A percentile compares a stretch with the other conserved stretches of the same genome.
Evolutionary conservation across 2,888 invertebrate genomes (phyloP).

Genomic region (Sinohyriopsis cumingii): DNA sequence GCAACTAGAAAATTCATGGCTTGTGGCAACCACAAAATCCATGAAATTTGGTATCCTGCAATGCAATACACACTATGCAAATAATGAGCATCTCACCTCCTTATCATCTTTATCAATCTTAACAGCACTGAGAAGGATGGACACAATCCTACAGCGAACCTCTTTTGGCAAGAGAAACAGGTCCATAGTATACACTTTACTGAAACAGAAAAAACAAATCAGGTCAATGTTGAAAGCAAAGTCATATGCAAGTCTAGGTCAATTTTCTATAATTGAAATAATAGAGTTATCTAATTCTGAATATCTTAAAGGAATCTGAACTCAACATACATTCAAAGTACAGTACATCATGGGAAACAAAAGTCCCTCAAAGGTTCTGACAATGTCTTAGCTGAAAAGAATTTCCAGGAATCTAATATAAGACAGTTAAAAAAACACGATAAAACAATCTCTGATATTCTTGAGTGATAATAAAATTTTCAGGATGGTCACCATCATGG

Average conservation of each 20-base stretch:
- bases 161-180: slow-evolving; percentile 64
- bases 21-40: no score
- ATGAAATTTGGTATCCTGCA: no score
- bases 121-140: slow-evolving; percentile 64
- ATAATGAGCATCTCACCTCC: slow-evolving; percentile 45
- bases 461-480: no score
- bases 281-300: not conserved
- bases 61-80: no score
- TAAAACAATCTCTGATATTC: no score
- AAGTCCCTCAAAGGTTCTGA: not conserved
- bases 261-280: not conserved
- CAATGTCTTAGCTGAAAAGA: no score
- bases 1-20: no score
- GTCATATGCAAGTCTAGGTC: not conserved
- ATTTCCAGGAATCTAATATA: no score
- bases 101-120: slow-evolving; percentile 67
- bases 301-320: no score
- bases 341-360: not conserved
- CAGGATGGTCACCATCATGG: no score
- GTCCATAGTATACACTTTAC: slow-evolving; percentile 63
- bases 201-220: slow-evolving; percentile 28
- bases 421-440: no score
- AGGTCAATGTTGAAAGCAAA: not conserved
- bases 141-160: slow-evolving; percentile 58
- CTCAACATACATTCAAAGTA: not conserved